phyloP scores from a whole-genome alignment of 2,888 invertebrate genomes.

The Molorchus minor region DNA sequence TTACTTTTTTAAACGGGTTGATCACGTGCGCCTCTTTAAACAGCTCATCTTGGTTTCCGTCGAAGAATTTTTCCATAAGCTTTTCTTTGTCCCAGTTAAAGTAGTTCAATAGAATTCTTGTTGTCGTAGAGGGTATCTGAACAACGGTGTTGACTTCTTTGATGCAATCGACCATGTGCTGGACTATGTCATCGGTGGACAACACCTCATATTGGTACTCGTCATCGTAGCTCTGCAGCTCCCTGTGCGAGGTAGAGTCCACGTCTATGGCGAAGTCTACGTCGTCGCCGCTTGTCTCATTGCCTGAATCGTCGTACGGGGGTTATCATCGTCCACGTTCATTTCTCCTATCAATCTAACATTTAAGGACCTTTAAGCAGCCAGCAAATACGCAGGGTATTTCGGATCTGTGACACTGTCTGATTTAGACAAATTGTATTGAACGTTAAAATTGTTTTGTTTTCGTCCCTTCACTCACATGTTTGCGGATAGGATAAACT shows the following conservation, averaged over 20 bases:
- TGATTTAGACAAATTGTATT: constrained; percentile 42
- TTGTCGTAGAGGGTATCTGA: constrained; percentile 89
- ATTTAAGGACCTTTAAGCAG: constrained; percentile 27
- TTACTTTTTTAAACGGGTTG: constrained; percentile 86
- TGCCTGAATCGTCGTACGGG: constrained; percentile 89
- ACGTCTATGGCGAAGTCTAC: constrained; percentile 92
- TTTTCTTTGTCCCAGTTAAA: constrained; percentile 99
- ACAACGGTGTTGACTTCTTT: constrained; percentile 96
- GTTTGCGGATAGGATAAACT: constrained; percentile 28
- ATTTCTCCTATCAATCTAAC: constrained; percentile 62
- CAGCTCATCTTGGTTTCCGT: constrained; percentile 92
- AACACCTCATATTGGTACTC: constrained; percentile 95
- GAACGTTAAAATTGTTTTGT: constrained; percentile 42
- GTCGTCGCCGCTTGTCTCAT: constrained; percentile 94
- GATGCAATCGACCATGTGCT: constrained; percentile 97
- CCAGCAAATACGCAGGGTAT: constrained; percentile 27
- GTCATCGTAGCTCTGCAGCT: constrained; percentile 83
- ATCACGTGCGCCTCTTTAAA: constrained; percentile 95
- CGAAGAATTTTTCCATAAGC: constrained; percentile 96
- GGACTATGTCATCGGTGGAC: constrained; percentile 95
- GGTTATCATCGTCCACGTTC: constrained; percentile 93
- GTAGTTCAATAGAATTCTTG: constrained; percentile 94
- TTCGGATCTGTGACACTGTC: constrained; percentile 40
- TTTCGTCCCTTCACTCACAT: constrained; percentile 34
- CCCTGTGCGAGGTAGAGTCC: constrained; percentile 79